phyloP scores from a whole-genome alignment of 2,888 invertebrate genomes.

The Frankliniella intonsa region DNA sequence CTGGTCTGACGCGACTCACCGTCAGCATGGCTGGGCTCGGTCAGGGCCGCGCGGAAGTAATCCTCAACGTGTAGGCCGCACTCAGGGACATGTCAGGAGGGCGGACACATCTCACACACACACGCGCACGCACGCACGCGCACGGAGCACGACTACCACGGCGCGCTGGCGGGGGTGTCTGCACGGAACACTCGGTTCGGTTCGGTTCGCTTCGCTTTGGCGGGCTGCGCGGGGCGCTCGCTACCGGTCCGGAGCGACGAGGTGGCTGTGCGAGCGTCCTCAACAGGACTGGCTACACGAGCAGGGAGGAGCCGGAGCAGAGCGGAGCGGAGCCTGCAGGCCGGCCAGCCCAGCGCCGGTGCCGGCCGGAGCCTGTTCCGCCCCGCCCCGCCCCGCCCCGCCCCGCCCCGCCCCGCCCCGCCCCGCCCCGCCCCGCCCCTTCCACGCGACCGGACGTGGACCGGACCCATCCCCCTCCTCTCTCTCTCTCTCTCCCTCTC shows the following conservation, averaged over 20 bases:
- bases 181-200: neutral
- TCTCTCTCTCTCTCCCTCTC: neutral
- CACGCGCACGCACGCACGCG: neutral
- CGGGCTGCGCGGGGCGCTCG: neutral
- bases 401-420: too few species aligned
- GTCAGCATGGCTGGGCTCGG: too few species aligned
- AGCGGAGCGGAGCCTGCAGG: neutral
- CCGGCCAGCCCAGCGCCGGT: neutral
- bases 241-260: neutral
- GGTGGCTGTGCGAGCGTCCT: neutral
- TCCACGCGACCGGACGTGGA: conserved; percentile 6
- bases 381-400: too few species aligned
- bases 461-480: neutral
- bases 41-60: too few species aligned
- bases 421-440: too few species aligned
- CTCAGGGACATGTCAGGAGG: too few species aligned
- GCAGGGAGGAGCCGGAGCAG: neutral
- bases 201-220: neutral
- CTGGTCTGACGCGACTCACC: too few species aligned
- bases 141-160: neutral
- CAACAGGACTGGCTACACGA: conserved; percentile 26
- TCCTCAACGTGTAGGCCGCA: too few species aligned
- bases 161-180: neutral
- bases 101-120: too few species aligned
- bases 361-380: too few species aligned